phyloP scores from a whole-genome alignment of 2,113 vertebrate genomes.

The Labeo rohita region DNA sequence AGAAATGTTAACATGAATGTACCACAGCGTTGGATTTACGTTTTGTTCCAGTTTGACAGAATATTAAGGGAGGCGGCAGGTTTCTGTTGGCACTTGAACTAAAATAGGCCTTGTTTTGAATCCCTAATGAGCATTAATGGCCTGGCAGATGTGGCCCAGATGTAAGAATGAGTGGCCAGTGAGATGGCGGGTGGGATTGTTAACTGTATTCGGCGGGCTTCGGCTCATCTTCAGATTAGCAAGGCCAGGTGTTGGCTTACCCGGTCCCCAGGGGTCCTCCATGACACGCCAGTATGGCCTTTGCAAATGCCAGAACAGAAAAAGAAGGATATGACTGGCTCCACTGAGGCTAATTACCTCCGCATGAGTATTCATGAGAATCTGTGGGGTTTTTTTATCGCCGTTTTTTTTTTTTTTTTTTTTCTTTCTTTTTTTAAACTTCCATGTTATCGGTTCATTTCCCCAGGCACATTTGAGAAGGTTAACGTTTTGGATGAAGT shows the following conservation, averaged over 20 bases:
- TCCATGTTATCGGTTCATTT: constrained; percentile 45
- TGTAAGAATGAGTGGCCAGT: constrained; percentile 50
- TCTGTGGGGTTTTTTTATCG: constrained; percentile 32
- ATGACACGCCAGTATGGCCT: constrained; percentile 44
- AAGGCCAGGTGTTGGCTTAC: constrained; percentile 46
- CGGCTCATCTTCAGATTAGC: constrained; percentile 59
- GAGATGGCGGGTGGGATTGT: constrained; percentile 23
- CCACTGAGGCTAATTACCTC: constrained; percentile 66
- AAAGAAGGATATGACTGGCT: constrained; percentile 52
- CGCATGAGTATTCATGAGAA: constrained; percentile 66
- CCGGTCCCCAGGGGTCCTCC: constrained; percentile 33
- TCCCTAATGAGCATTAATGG: constrained; percentile 17
- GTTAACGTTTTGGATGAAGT: constrained; percentile 45
- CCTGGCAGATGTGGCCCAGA: constrained; percentile 49
- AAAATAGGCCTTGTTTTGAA: constrained; percentile 22
- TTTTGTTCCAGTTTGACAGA: not conserved
- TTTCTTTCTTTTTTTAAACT: constrained; percentile 43
- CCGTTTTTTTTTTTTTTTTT: not conserved
- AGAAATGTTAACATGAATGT: not conserved
- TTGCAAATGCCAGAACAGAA: constrained; percentile 58
- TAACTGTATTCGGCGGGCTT: constrained; percentile 53
- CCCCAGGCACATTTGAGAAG: constrained; percentile 26
- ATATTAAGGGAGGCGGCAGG: not conserved
- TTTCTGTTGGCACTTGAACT: constrained; percentile 5
- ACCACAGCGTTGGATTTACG: not conserved